These are phyloP conservation scores for Callipepla squamata DNA, from an alignment of 2,113 vertebrate genomes.

Conservation along the genomic window DNA sequence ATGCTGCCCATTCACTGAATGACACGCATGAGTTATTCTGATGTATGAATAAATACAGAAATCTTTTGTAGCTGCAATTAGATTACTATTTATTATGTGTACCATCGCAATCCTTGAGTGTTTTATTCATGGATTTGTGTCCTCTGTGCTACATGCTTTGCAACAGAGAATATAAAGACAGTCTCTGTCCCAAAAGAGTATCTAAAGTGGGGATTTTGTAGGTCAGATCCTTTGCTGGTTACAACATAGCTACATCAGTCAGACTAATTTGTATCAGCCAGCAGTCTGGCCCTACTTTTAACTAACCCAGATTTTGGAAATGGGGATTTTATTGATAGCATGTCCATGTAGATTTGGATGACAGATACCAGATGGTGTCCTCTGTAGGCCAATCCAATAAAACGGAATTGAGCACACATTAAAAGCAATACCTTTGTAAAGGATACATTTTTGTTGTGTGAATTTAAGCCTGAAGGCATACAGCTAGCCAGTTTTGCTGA, in stretches of 20 bases:
- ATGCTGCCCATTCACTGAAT: background rate
- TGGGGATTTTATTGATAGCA: constrained; percentile 30
- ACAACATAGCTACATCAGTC: constrained; percentile 49
- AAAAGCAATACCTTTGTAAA: constrained; percentile 52
- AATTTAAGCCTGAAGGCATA: constrained; percentile 36
- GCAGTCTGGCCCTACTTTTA: constrained; percentile 15
- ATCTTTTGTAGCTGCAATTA: constrained; percentile 28
- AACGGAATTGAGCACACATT: constrained; percentile 46
- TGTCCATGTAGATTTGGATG: constrained; percentile 48
- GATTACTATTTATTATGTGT: constrained; percentile 55
- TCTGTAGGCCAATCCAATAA: constrained; percentile 58
- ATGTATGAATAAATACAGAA: background rate
- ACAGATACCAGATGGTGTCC: constrained; percentile 53
- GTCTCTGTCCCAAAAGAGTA: background rate
- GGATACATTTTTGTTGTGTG: constrained; percentile 8
- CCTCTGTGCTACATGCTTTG: background rate
- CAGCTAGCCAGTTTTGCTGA: constrained; percentile 33
- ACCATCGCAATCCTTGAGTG: constrained; percentile 66
- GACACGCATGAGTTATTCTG: background rate
- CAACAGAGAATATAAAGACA: background rate
- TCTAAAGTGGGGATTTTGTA: constrained; percentile 40
- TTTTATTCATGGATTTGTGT: constrained; percentile 53
- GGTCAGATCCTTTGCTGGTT: constrained; percentile 33
- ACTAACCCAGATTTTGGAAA: constrained; percentile 43
- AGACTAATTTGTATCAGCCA: constrained; percentile 33